A percentile compares a stretch with the other conserved stretches of the same genome.
phyloP scores from a whole-genome alignment of 1,140 invertebrate genomes.

The Globodera rostochiensis region DNA sequence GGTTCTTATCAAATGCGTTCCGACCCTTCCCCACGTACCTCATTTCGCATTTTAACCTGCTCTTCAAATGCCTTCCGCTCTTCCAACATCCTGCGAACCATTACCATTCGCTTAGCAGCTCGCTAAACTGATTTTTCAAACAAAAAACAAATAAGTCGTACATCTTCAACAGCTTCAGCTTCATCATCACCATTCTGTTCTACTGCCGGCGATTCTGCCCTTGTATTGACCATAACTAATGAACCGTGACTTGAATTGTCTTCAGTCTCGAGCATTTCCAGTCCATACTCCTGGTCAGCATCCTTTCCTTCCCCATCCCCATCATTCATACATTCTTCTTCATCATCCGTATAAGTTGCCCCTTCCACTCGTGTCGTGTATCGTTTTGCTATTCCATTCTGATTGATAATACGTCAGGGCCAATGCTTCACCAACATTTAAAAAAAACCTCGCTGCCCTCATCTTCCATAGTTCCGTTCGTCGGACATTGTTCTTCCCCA shows the following conservation, averaged over 20 bases:
- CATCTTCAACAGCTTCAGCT: neutral
- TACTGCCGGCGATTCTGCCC: neutral
- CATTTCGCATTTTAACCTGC: neutral
- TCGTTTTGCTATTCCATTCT: neutral
- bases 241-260: neutral
- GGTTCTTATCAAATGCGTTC: neutral
- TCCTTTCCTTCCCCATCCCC: neutral
- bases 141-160: neutral
- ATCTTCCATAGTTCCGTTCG: neutral
- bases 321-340: slow-evolving; percentile 14
- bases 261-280: neutral
- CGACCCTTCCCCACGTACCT: neutral
- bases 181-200: neutral
- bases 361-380: slow-evolving; percentile 16
- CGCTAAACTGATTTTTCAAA: neutral
- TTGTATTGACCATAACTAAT: neutral
- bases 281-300: neutral
- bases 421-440: neutral
- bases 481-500: neutral
- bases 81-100: neutral
- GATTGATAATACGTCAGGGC: neutral
- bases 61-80: neutral
- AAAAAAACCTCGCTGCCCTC: neutral
- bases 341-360: slow-evolving; percentile 21
- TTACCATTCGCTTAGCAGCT: slow-evolving; percentile 2